Evolutionary conservation across 2,888 invertebrate genomes (phyloP).

Genomic region (Temnothorax ravouxi): DNA sequence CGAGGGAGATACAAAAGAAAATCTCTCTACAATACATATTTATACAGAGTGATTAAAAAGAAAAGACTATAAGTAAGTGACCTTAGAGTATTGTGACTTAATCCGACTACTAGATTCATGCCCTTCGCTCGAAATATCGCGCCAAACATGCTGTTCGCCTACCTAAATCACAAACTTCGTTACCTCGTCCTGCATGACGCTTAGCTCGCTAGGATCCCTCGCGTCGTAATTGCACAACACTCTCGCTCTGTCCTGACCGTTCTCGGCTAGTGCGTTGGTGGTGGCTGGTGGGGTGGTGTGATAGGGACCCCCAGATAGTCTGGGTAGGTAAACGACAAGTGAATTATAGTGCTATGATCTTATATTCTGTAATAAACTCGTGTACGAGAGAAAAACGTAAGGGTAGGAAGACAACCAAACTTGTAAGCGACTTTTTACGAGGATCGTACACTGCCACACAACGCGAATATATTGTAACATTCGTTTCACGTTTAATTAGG

Average conservation of each 20-base stretch:
- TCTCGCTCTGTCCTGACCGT: constrained; percentile 88
- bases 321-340: constrained; percentile 80
- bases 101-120: constrained; percentile 49
- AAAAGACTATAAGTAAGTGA: constrained; percentile 30
- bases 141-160: constrained; percentile 71
- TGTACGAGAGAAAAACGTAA: background rate
- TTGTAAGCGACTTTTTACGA: constrained; percentile 8
- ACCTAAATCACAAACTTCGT: constrained; percentile 85
- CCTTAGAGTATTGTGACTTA: constrained; percentile 17
- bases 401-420: background rate
- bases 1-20: constrained; percentile 14
- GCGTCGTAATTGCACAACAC: constrained; percentile 95
- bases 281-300: constrained; percentile 77
- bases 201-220: constrained; percentile 92
- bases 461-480: background rate
- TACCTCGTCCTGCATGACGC: constrained; percentile 94
- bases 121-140: constrained; percentile 45
- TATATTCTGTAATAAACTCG: constrained; percentile 42
- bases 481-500: background rate
- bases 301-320: constrained; percentile 84
- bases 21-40: constrained; percentile 6
- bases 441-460: background rate
- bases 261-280: constrained; percentile 79
- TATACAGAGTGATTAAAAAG: constrained; percentile 30
- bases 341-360: constrained; percentile 58